Evolutionary conservation across 1,140 invertebrate species (phyloP), one percentile per base, ranked within the genome.

Genomic region (Antheraea pernyi): DNA sequence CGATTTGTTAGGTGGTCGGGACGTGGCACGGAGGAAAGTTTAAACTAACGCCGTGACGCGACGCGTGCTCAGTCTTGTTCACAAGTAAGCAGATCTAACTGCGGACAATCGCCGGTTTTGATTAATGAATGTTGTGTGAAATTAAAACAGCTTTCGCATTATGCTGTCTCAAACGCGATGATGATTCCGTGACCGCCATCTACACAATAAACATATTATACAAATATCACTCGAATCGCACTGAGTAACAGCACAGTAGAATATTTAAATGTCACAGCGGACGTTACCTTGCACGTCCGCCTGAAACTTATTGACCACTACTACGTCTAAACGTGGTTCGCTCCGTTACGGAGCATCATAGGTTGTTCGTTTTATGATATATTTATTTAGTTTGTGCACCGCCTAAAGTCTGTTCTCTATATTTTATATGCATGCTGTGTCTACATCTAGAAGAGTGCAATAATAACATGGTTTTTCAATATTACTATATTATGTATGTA

Each of bases 81-180:
- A 61, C 9, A 61, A 61, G 8, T 30, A 7, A 37, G 11, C 16
- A 16, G 16, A 13, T n/a, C 16, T n/a, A 16, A 0, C 11, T 1
- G 68, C 72, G 66, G 63, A 69, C 65, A 11, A 42, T 73, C 65
- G 63, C 67, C 68, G 60, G 53, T 67, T 79, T 73, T 82, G 74
- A 82, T 80, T 82, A 83, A 80, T 81, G 81, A 79, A 78, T 73
- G 60, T 69, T 74, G 74, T 78, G 78, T 83, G 75, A 80, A 84
- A 83, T 86, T 83, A 76, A 80, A 82, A 82, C 76, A 67, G 67
- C 77, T 78, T 61, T 73, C 70, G 67, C 66, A 59, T 71, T 46
- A 75, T 75, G 70, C 48, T 66, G 75, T 67, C 71, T 72, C 68
- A 75, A 74, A 67, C 0, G 36, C 48, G 18, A 48, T 42, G 13